These are phyloP conservation scores for Casuarius casuarius DNA, from an alignment of 2,113 vertebrate genomes.

Conservation along the genomic window DNA sequence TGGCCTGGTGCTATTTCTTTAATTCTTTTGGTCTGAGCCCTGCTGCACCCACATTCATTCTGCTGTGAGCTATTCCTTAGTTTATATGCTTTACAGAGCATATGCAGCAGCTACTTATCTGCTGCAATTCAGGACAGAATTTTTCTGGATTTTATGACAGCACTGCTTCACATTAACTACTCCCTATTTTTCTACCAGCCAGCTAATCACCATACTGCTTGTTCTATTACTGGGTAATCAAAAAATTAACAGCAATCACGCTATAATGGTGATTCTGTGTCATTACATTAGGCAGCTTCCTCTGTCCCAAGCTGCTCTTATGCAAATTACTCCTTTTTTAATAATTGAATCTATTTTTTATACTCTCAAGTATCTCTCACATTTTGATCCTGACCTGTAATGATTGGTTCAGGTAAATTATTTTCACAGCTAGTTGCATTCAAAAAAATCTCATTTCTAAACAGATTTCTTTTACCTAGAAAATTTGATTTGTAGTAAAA, in stretches of 20 bases:
- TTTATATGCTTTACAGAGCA: not conserved
- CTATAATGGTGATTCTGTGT: not conserved
- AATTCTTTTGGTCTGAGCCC: not conserved
- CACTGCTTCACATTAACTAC: not conserved
- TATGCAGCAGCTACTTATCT: not conserved
- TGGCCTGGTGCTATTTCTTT: not conserved
- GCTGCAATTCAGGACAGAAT: not conserved
- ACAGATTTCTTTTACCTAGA: not conserved
- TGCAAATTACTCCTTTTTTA: constrained; percentile 28
- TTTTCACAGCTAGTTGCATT: not conserved
- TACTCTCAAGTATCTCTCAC: not conserved
- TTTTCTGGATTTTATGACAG: not conserved
- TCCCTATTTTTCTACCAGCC: not conserved
- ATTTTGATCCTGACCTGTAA: not conserved
- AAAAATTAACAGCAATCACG: constrained; percentile 49
- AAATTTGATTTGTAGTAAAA: not conserved
- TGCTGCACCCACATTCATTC: not conserved
- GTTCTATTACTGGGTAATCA: constrained; percentile 23
- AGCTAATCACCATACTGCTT: constrained; percentile 39
- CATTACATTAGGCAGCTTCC: constrained; percentile 28
- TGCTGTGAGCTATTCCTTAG: not conserved
- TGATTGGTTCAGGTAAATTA: not conserved
- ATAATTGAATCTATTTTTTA: constrained; percentile 7
- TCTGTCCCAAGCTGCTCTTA: constrained; percentile 11
- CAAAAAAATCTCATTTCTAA: not conserved